Base-by-base conservation (phyloP, 2,888 invertebrate species). In the Sinhomidia bicolor region DNA sequence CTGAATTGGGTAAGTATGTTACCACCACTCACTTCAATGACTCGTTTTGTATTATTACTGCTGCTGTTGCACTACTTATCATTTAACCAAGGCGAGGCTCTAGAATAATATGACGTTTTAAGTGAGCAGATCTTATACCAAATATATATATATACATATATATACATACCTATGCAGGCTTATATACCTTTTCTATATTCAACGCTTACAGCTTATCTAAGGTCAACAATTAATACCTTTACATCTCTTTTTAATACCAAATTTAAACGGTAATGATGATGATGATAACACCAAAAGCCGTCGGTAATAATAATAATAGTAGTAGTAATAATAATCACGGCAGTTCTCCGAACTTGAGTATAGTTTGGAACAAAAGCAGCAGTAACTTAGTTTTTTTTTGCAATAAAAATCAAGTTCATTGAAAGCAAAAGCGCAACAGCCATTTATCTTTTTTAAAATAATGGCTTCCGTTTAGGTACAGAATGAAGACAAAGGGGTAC, bases 1-100 rank as follows among this genome's bases (percentile, higher is more conserved):
- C 57, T 65, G 41, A 88, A 88, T 88, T 88, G 36, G 88, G 88
- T 88, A 88, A 88, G 88, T 88, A 47, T 88, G 88, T 76, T 88
- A n/a, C n/a, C n/a, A 88, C 65, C 36, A 74, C 41, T 41, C 81
- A 78, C 54, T 54, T 68, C 68, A 60, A 76, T 76, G 74, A 74
- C 74, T 36, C 17, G 26, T 44, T 65, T n/a, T n/a, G n/a, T n/a
- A n/a, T n/a, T n/a, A n/a, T n/a, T n/a, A n/a, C n/a, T n/a, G n/a
- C n/a, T 36, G 32, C 12, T 23, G 23, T 17, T 36, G n/a, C 36
- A 36, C 65, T 65, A 32, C 26, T 60, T 60, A 60, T 26, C 29
- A n/a, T n/a, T n/a, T n/a, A n/a, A 26, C 62, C 12, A 62, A n/a
- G n/a, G n/a, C n/a, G n/a, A 36, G 62, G 62, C 26, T 29, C 62